phyloP scores from a whole-genome alignment of 2,797 vertebrate species.

The Eupleurogrammus muticus region DNA sequence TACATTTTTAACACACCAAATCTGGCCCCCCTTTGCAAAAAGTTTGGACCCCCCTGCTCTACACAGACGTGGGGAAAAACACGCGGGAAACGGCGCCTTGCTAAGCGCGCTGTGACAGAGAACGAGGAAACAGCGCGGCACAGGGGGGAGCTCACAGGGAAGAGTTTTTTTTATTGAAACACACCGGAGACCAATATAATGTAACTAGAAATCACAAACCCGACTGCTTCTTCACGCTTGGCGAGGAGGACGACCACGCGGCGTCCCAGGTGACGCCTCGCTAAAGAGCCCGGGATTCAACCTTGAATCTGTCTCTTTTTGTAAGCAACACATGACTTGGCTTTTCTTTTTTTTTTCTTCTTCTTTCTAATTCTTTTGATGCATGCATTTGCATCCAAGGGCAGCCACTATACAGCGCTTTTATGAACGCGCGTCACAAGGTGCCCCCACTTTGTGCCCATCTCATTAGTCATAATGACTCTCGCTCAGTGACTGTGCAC shows the following conservation, averaged over 20 bases:
- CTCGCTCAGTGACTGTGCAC: not conserved
- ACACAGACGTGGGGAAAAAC: no score
- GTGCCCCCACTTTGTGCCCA: slow-evolving; percentile 31
- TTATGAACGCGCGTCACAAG: slow-evolving; percentile 42
- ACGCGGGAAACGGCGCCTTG: no score
- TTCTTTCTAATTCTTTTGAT: slow-evolving; percentile 2
- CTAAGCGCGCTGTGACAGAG: slow-evolving; percentile 28
- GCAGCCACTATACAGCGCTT: slow-evolving; percentile 21
- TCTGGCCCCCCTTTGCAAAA: no score
- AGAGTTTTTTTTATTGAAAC: slow-evolving; percentile 15
- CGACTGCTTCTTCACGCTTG: slow-evolving; percentile 15
- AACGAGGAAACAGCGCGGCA: slow-evolving; percentile 47
- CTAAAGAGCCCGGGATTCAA: not conserved
- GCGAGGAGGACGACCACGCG: not conserved
- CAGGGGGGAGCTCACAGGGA: slow-evolving; percentile 16
- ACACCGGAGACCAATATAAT: slow-evolving; percentile 33
- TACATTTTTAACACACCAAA: no score
- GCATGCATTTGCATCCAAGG: slow-evolving; percentile 33
- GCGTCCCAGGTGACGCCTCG: not conserved
- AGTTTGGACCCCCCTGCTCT: no score
- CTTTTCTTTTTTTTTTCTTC: slow-evolving; percentile 13
- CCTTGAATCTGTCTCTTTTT: slow-evolving; percentile 16
- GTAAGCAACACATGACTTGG: not conserved
- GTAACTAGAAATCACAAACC: slow-evolving; percentile 26
- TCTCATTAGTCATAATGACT: slow-evolving; percentile 56